A percentile compares a stretch with the other conserved stretches of the same genome.
Evolutionary conservation across 2,113 vertebrate species (phyloP).

Genomic region (Oceanodroma tethys): DNA sequence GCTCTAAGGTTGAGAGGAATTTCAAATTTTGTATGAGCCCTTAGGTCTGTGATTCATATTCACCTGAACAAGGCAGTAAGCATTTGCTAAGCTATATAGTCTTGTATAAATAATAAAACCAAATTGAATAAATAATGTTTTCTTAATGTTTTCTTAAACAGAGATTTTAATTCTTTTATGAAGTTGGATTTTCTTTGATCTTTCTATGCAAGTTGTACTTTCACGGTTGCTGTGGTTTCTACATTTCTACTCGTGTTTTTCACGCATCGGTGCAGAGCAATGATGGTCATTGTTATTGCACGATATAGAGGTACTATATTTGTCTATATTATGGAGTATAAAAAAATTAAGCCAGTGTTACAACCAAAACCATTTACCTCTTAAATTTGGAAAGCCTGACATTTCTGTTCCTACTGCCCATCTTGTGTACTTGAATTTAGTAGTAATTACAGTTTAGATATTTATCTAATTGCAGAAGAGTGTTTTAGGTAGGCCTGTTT

Average conservation of each 20-base stretch:
- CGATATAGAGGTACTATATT: background rate
- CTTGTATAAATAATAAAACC: background rate
- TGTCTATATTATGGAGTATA: background rate
- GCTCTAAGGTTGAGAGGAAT: background rate
- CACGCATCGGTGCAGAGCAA: background rate
- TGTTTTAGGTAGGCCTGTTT: background rate
- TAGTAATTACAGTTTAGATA: background rate
- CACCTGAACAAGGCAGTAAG: background rate
- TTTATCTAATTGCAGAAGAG: background rate
- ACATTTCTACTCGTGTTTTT: background rate
- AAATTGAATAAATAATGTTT: background rate
- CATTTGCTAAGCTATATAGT: background rate
- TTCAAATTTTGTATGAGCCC: background rate
- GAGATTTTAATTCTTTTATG: background rate
- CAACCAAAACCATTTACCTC: background rate
- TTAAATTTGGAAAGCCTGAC: background rate
- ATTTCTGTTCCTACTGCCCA: background rate
- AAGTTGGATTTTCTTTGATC: background rate
- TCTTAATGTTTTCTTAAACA: background rate
- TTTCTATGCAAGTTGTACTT: background rate
- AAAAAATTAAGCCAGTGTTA: background rate
- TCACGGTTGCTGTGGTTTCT: background rate
- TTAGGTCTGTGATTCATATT: background rate
- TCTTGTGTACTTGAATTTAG: background rate
- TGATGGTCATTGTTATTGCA: background rate